These are phyloP conservation scores for Drosophila kikkawai DNA, from an alignment of 1,140 invertebrate species.

Conservation along the genomic window DNA sequence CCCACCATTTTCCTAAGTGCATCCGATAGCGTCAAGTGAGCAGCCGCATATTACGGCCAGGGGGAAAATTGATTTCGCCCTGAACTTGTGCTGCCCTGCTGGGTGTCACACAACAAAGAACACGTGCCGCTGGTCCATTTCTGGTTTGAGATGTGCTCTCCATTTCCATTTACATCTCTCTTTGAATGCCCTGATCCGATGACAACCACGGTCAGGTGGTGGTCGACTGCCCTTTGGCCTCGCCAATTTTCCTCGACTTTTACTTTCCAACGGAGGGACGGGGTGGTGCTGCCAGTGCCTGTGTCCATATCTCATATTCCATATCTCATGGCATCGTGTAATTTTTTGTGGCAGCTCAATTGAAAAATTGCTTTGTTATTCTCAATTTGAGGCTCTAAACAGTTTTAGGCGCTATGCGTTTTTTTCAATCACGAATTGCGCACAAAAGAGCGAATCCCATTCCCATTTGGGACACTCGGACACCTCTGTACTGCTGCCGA, in stretches of 20 bases:
- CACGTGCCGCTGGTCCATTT: conserved; percentile 48
- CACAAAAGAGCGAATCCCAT: conserved; percentile 55
- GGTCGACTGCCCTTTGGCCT: conserved; percentile 67
- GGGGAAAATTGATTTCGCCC: conserved; percentile 69
- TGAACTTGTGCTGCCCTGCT: conserved; percentile 66
- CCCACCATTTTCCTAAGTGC: conserved; percentile 7
- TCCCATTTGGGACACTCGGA: conserved; percentile 10
- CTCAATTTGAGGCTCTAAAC: conserved; percentile 79
- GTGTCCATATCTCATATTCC: conserved; percentile 16
- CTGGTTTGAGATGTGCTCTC: conserved; percentile 6
- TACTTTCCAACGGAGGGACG: conserved; percentile 28
- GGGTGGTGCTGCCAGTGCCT: not conserved
- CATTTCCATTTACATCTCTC: not conserved
- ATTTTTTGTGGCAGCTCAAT: conserved; percentile 65
- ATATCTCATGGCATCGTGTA: conserved; percentile 44
- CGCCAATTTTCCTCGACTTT: conserved; percentile 40
- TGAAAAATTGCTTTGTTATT: conserved; percentile 83
- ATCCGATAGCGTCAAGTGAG: conserved; percentile 2
- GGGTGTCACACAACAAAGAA: conserved; percentile 46
- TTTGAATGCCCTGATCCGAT: conserved; percentile 11
- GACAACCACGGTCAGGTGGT: conserved; percentile 39
- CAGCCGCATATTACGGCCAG: conserved; percentile 19
- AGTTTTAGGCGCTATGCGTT: conserved; percentile 73
- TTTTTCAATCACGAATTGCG: conserved; percentile 69
- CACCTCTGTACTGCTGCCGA: conserved; percentile 23